Evolutionary conservation across 1,140 invertebrate species (phyloP), one percentile per base, ranked within the genome.

Genomic region (Atta colombica): DNA sequence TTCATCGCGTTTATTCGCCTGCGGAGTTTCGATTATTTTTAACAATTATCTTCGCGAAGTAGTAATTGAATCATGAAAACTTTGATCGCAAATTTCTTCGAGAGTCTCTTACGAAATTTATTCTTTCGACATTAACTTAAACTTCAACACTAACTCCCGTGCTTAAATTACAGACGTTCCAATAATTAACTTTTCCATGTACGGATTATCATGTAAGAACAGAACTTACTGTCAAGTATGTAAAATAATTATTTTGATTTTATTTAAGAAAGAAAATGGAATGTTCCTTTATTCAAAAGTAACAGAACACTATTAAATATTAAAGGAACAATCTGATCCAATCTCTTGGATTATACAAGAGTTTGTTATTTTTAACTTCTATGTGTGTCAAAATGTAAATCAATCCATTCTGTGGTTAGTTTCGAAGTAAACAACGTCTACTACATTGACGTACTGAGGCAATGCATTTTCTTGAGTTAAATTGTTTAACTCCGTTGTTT

Each of bases 11-110:
- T 72, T 71, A 87, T 71, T 75, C 65, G 58, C 31, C 39, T 28
- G 14, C 39, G 18, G 80, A 85, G 60, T 87, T 74, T 49, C 71
- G 71, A 84, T 87, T 84, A 87, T 85, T 87, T 87, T 87, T 78
- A 85, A 85, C 80, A 87, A 85, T 85, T 63, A 84, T 74, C 53
- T 60, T 72, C 49, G 53, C 60, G 71, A 84, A 72, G 49, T 66
- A 75, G 39, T 49, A 66, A 61, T 87, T 61, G 51, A 84, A 66
- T 85, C 66, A 75, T 74, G 68, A 75, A 63, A 85, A 84, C 55
- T 87, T 84, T 1, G 28, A 16, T 45, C 78, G 63, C 78, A 71
- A 85, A 85, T 87, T 53, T 72, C 66, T 82, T 49, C 31, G 21
- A n/a, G 35, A 53, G 53, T 28, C 16, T 60, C 51, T 28, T 51